Evolutionary conservation across 2,888 invertebrate genomes (phyloP).

Genomic region (Drosophila flavopinicola): DNA sequence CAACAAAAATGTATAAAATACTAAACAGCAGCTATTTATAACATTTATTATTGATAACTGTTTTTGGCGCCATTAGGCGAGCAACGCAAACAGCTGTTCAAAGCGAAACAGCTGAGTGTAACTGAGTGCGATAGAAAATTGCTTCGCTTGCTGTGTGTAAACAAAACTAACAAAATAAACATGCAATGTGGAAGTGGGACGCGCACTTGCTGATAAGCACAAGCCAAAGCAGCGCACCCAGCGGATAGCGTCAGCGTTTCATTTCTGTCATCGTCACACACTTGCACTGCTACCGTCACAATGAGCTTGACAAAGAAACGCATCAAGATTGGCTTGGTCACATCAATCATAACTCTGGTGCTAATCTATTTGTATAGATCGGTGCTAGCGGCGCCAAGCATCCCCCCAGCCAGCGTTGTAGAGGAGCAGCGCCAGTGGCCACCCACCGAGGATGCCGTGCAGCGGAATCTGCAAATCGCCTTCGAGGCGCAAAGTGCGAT

Average conservation of each 20-base stretch:
- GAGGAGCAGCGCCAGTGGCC: constrained; percentile 61
- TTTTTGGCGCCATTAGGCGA: not conserved
- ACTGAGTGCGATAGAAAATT: constrained; percentile 16
- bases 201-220: constrained; percentile 65
- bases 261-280: constrained; percentile 33
- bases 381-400: constrained; percentile 27
- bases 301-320: constrained; percentile 69
- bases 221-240: constrained; percentile 24
- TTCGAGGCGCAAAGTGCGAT: constrained; percentile 64
- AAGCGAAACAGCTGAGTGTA: constrained; percentile 39
- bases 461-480: constrained; percentile 56
- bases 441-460: constrained; percentile 53
- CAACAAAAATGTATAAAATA: not conserved
- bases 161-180: constrained; percentile 47
- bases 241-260: constrained; percentile 25
- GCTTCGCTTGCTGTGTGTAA: constrained; percentile 37
- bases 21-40: not conserved
- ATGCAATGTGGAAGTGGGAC: constrained; percentile 67
- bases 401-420: constrained; percentile 9
- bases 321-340: constrained; percentile 49
- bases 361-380: constrained; percentile 73
- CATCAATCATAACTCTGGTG: constrained; percentile 55
- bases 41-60: too few relatives aligned
- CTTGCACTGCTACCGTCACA: constrained; percentile 28
- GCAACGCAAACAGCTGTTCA: constrained; percentile 25